Evolutionary conservation across 2,888 invertebrate genomes (phyloP).

Genomic region (Diarsia mendica): DNA sequence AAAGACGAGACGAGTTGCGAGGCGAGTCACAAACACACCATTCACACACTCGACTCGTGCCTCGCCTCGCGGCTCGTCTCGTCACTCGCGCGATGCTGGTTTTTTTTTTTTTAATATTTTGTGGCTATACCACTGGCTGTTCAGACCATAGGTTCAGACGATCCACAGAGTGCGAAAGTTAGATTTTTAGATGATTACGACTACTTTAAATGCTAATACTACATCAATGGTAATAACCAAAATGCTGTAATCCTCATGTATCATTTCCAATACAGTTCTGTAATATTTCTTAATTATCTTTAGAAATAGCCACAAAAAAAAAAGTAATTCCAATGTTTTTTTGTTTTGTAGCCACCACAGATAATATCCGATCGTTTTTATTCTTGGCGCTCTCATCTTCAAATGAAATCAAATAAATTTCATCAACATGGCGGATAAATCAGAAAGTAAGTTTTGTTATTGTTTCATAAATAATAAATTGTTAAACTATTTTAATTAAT

Average conservation of each 20-base stretch:
- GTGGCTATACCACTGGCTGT: too few relatives aligned
- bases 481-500: constrained; percentile 57
- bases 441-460: constrained; percentile 93
- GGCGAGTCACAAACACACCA: too few relatives aligned
- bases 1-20: too few relatives aligned
- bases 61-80: too few relatives aligned
- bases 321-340: background rate
- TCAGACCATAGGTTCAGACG: too few relatives aligned
- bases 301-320: background rate
- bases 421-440: constrained; percentile 95
- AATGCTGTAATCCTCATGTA: background rate
- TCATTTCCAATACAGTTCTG: background rate
- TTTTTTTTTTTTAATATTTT: too few relatives aligned
- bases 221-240: background rate
- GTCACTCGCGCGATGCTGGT: too few relatives aligned
- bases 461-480: constrained; percentile 44
- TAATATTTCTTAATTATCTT: background rate
- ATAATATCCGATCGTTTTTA: constrained; percentile 69
- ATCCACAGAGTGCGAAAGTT: background rate
- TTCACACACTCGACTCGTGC: too few relatives aligned
- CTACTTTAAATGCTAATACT: too few relatives aligned
- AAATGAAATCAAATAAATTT: constrained; percentile 78
- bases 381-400: constrained; percentile 86
- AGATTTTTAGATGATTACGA: background rate
- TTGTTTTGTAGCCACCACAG: constrained; percentile 18